Conservation (phyloP, 1,140 invertebrate genomes). For the Streblospio benedicti region DNA sequence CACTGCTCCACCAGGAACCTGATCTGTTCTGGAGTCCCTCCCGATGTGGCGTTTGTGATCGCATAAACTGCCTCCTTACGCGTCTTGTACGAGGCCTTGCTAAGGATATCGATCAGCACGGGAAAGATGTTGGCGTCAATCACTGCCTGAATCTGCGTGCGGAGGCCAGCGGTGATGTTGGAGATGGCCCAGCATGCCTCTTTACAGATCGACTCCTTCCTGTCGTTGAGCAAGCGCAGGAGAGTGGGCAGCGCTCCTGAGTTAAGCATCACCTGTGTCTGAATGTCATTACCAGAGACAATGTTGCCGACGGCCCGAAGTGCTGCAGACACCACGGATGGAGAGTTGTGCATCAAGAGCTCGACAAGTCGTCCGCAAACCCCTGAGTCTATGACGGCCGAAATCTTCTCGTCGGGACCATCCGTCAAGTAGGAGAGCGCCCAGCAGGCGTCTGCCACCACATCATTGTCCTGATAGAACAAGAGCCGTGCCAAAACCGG, state of each 20-base stretch:
- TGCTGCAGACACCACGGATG: conserved; percentile 79
- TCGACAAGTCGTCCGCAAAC: neutral
- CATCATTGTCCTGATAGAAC: neutral
- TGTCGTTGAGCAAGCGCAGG: conserved; percentile 62
- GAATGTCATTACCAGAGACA: conserved; percentile 92
- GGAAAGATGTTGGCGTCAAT: conserved; percentile 94
- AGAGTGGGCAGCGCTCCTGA: conserved; percentile 80
- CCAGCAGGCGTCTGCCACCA: conserved; percentile 19
- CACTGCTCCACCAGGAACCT: conserved; percentile 56
- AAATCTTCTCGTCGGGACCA: conserved; percentile 25
- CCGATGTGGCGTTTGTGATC: conserved; percentile 93
- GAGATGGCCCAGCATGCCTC: conserved; percentile 98
- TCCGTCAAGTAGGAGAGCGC: conserved; percentile 25
- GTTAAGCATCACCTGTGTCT: conserved; percentile 70
- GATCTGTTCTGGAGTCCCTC: conserved; percentile 87
- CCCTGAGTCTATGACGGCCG: conserved; percentile 12
- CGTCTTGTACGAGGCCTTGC: conserved; percentile 89
- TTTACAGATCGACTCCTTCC: conserved; percentile 80
- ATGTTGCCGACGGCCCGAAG: conserved; percentile 93
- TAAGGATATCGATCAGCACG: conserved; percentile 78
- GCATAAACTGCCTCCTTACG: conserved; percentile 97
- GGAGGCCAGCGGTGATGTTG: conserved; percentile 94
- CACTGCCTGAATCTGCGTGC: conserved; percentile 85
- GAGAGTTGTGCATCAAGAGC: neutral
- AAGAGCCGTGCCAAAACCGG: conserved; percentile 63